Conservation (phyloP, 1,140 invertebrate genomes). For the Psilanteris sp. region DNA sequence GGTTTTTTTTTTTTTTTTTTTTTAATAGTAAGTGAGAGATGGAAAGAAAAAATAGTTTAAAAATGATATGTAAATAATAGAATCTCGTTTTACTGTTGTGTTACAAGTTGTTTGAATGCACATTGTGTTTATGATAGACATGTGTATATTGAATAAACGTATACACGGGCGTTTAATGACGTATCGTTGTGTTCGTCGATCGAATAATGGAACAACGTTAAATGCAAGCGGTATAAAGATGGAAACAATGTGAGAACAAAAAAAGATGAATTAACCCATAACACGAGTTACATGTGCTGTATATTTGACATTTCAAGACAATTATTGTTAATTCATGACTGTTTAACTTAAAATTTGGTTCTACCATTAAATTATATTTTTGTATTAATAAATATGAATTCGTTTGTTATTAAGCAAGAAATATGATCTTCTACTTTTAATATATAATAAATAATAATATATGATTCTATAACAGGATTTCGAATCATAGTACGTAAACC, state of each 20-base stretch:
- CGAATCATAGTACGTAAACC: too few relatives aligned
- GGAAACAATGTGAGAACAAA: conserved; percentile 7
- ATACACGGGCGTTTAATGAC: conserved; percentile 30
- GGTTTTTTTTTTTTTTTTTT: background rate
- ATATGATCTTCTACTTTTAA: background rate
- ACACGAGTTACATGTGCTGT: conserved; percentile 15
- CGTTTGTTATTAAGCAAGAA: conserved; percentile 3
- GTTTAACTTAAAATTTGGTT: conserved; percentile 10
- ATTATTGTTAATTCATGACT: conserved; percentile 26
- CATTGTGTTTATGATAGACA: conserved; percentile 37
- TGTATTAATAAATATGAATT: conserved; percentile 18
- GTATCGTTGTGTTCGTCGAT: conserved; percentile 49
- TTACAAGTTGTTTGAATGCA: conserved; percentile 51
- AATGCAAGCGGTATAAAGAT: background rate
- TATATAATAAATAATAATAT: too few relatives aligned
- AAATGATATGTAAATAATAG: conserved; percentile 49
- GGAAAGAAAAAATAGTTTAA: conserved; percentile 5
- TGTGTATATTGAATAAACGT: conserved; percentile 33
- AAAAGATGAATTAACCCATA: conserved; percentile 15
- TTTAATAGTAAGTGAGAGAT: background rate
- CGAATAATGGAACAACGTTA: conserved; percentile 29
- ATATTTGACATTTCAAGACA: conserved; percentile 16
- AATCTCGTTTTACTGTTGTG: conserved; percentile 35
- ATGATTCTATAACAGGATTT: too few relatives aligned
- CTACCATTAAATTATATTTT: conserved; percentile 35